A percentile compares a stretch with the other conserved stretches of the same genome.
Evolutionary conservation across 2,888 invertebrate genomes (phyloP).

Genomic region (Gastracanthus pulcherrimus): DNA sequence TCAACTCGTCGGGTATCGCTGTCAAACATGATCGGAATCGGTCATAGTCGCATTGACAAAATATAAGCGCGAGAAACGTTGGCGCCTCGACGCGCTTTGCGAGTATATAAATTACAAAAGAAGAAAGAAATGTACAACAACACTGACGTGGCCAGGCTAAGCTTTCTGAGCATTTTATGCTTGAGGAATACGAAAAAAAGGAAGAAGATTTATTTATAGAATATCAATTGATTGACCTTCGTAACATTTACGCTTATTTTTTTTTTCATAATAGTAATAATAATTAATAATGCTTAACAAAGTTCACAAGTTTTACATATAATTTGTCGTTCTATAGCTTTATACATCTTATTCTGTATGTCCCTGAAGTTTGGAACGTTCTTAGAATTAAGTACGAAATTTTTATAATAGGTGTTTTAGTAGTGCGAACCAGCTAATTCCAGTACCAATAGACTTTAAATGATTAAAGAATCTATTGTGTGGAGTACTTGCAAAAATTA

Average conservation of each 20-base stretch:
- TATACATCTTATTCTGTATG: constrained; percentile 40
- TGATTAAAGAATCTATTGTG: too few species aligned
- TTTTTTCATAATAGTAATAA: constrained; percentile 50
- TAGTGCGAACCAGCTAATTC: too few species aligned
- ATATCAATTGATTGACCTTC: constrained; percentile 63
- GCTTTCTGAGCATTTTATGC: constrained; percentile 64
- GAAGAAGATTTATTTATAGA: constrained; percentile 64
- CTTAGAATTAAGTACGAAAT: too few species aligned
- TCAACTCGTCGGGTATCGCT: background rate
- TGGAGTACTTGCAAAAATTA: too few species aligned
- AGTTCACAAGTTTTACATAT: constrained; percentile 43
- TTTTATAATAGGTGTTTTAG: too few species aligned
- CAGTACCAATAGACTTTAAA: too few species aligned
- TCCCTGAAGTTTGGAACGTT: too few species aligned
- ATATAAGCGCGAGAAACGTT: background rate
- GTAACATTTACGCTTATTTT: constrained; percentile 64
- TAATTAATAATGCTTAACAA: constrained; percentile 61
- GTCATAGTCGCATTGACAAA: background rate
- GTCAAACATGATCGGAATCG: background rate
- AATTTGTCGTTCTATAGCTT: constrained; percentile 22
- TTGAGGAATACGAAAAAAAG: constrained; percentile 56
- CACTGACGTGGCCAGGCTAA: constrained; percentile 63
- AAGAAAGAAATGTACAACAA: constrained; percentile 69
- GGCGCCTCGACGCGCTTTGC: constrained; percentile 30
- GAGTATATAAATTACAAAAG: constrained; percentile 45